Percentiles rank a stretch among this genome's conserved stretches.
phyloP scores from a whole-genome alignment of 2,113 vertebrate species.

The Tiliqua scincoides region DNA sequence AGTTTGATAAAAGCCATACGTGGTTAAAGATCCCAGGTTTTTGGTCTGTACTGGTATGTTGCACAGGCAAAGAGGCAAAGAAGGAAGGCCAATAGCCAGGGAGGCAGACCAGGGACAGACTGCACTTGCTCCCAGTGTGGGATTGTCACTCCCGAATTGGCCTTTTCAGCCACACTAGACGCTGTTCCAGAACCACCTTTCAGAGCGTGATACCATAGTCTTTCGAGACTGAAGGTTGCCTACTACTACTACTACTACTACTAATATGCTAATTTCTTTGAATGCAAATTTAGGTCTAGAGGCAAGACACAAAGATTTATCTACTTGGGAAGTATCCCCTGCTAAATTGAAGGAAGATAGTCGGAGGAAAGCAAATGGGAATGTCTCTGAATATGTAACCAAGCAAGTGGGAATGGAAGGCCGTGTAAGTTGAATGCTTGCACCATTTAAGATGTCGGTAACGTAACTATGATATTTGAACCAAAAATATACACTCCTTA shows the following conservation, averaged over 20 bases:
- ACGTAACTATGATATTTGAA: background rate
- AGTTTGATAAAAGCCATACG: background rate
- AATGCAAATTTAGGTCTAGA: constrained; percentile 70
- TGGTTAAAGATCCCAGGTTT: background rate
- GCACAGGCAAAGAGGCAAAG: too few species aligned
- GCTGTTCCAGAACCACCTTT: too few species aligned
- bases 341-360: constrained; percentile 67
- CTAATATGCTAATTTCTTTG: constrained; percentile 46
- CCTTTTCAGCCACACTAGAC: too few species aligned
- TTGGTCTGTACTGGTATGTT: background rate
- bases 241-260: too few species aligned
- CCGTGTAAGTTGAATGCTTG: constrained; percentile 54
- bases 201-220: too few species aligned
- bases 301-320: constrained; percentile 49
- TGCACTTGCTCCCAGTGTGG: too few species aligned
- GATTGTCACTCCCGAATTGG: too few species aligned
- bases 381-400: constrained; percentile 76
- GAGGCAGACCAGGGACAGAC: too few species aligned
- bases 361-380: constrained; percentile 74
- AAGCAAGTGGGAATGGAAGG: constrained; percentile 62
- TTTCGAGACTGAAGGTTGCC: too few species aligned
- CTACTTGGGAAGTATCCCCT: constrained; percentile 59
- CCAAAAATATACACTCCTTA: background rate
- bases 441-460: background rate
- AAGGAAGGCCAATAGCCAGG: too few species aligned